These are phyloP conservation scores for Temnothorax ravouxi DNA, from an alignment of 2,888 invertebrate species.

Conservation along the genomic window DNA sequence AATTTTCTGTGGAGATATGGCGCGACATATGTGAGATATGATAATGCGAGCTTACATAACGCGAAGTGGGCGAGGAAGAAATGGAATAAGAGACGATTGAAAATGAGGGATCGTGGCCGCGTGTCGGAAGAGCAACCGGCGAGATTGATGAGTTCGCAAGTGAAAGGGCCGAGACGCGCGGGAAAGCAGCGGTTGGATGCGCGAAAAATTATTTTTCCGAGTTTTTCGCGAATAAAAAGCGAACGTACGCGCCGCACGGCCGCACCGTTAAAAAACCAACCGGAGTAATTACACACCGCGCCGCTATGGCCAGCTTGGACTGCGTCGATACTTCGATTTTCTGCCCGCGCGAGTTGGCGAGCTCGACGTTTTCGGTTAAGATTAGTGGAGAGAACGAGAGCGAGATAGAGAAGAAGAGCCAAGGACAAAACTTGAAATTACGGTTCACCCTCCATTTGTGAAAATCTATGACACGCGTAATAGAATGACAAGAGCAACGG, in stretches of 20 bases:
- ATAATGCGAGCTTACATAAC: slow-evolving; percentile 70
- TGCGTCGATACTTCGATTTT: slow-evolving; percentile 44
- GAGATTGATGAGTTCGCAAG: slow-evolving; percentile 76
- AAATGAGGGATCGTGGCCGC: slow-evolving; percentile 66
- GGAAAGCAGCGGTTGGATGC: slow-evolving; percentile 64
- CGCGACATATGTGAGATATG: slow-evolving; percentile 60
- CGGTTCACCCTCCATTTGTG: neutral
- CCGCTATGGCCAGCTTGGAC: slow-evolving; percentile 25
- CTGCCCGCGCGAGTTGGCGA: slow-evolving; percentile 32
- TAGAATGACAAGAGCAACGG: slow-evolving; percentile 14
- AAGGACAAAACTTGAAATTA: slow-evolving; percentile 20
- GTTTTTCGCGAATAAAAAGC: slow-evolving; percentile 62
- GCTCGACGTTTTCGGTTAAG: slow-evolving; percentile 23
- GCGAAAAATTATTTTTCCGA: slow-evolving; percentile 66
- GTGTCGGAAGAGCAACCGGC: slow-evolving; percentile 65
- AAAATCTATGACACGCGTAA: neutral
- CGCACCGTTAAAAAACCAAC: slow-evolving; percentile 61
- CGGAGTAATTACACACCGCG: slow-evolving; percentile 65
- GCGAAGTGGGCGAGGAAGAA: slow-evolving; percentile 59
- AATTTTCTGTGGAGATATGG: slow-evolving; percentile 24
- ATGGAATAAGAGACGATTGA: slow-evolving; percentile 60
- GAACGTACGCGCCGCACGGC: slow-evolving; percentile 13
- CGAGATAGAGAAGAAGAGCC: neutral
- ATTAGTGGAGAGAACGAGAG: neutral
- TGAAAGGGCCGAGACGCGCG: slow-evolving; percentile 68